Conservation (phyloP, 2,797 vertebrate species). For the Ptychadena robeensis region DNA sequence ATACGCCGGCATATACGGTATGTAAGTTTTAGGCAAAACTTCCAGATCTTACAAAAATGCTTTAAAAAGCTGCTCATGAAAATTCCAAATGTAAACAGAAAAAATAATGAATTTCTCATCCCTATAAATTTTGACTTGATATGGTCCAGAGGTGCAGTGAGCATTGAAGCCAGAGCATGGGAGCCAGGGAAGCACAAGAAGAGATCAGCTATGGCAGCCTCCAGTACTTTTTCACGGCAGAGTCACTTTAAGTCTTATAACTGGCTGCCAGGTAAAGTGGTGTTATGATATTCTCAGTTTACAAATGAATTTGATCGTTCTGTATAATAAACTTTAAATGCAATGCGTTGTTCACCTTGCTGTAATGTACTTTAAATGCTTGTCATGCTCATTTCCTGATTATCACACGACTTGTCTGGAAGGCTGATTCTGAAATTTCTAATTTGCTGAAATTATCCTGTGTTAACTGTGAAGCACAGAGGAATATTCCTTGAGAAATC, state of each 20-base stretch:
- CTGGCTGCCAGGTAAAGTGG: not conserved
- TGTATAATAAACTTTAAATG: not conserved
- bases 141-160: not conserved
- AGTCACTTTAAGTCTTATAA: not conserved
- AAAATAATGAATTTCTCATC: not conserved
- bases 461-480: not conserved
- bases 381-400: slow-evolving; percentile 19
- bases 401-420: slow-evolving; percentile 4
- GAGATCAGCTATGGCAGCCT: not conserved
- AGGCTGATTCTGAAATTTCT: slow-evolving; percentile 3
- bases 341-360: not conserved
- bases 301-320: not conserved
- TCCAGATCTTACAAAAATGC: too few relatives aligned
- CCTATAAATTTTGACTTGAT: too few relatives aligned
- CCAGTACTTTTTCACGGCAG: too few relatives aligned
- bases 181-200: too few relatives aligned
- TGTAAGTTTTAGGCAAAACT: too few relatives aligned
- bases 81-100: too few relatives aligned
- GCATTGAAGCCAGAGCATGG: not conserved
- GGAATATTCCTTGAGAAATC: slow-evolving; percentile 21
- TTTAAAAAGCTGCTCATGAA: too few relatives aligned
- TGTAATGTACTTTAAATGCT: slow-evolving; percentile 4
- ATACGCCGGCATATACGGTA: too few relatives aligned
- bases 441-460: not conserved
- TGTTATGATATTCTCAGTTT: not conserved